Base-by-base conservation (phyloP, 2,888 invertebrate genomes). In the Aporophyla lueneburgensis region DNA sequence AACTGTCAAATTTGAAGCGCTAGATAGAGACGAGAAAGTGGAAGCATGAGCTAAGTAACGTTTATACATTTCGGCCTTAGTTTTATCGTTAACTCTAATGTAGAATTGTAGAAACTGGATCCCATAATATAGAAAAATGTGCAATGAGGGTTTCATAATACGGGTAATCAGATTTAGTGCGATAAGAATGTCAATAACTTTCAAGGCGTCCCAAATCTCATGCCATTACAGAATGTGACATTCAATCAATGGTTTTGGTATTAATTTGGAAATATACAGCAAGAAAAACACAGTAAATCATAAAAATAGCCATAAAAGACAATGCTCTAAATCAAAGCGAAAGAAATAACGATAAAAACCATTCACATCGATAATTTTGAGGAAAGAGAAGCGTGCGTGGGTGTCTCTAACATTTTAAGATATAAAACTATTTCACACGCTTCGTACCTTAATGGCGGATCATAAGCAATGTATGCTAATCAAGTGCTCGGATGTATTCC, bases 401-500 rank as follows among this genome's bases (percentile, higher is more conserved):
- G 72, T 61, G 68, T 46, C 59, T 9, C 43, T 46, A 61, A 27
- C 46, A 73, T 71, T 81, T 56, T 70, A 56, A 71, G 76, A 76
- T 43, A 73, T 58, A 68, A 76, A 83, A 84, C 80, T 86, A 86
- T 86, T 84, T 75, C 74, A 74, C 75, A 82, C 83, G 66, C 67
- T 76, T 56, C 61, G 56, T 63, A 51, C 74, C 68, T 58, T 78
- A 67, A 78, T 79, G 63, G 77, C n/a, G 59, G 78, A 79, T 84
- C 83, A 83, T 86, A 77, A 87, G 89, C 71, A 81, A 86, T 87
- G 80, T 84, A 87, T 85, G 87, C 85, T 80, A 88, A 88, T 87
- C 69, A 72, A 84, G 79, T 74, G 65, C 65, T 76, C 65, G 53
- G 49, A 72, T 69, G 71, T 80, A 69, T 77, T 70, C 59, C 74